A percentile compares a stretch with the other conserved stretches of the same genome.
These are phyloP conservation scores for Dufourea novaeangliae DNA, from an alignment of 1,140 invertebrate genomes.

Conservation along the genomic window DNA sequence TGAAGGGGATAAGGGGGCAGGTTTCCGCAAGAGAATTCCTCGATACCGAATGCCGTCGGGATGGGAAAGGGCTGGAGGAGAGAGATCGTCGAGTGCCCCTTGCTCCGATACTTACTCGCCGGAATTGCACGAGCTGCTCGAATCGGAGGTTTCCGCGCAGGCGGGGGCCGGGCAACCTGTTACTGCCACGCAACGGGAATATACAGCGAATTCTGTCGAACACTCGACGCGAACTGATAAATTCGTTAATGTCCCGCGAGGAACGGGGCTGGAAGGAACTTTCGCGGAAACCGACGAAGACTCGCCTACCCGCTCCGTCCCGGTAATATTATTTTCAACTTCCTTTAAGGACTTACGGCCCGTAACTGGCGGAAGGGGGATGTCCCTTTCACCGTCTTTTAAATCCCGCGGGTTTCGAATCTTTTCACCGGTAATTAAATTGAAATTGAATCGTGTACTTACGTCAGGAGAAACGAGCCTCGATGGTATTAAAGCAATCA, in stretches of 20 bases:
- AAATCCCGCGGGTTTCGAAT: conserved; percentile 17
- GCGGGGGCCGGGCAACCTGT: conserved; percentile 42
- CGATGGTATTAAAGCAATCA: too few relatives aligned
- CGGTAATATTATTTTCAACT: conserved; percentile 31
- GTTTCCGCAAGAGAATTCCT: conserved; percentile 59
- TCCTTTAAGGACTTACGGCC: not conserved
- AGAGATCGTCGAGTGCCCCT: conserved; percentile 32
- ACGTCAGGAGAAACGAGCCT: too few relatives aligned
- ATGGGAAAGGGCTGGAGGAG: conserved; percentile 15
- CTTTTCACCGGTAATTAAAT: conserved; percentile 6
- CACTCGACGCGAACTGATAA: conserved; percentile 40
- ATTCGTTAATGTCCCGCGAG: conserved; percentile 53
- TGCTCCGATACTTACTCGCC: conserved; percentile 51
- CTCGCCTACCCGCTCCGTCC: too few relatives aligned
- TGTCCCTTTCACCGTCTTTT: not conserved
- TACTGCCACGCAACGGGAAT: conserved; percentile 30
- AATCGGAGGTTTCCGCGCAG: not conserved
- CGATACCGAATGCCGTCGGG: conserved; percentile 60
- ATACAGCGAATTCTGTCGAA: conserved; percentile 28
- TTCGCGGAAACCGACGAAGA: not conserved
- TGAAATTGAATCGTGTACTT: not conserved
- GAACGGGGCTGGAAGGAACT: not conserved
- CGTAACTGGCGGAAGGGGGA: not conserved
- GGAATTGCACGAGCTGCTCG: conserved; percentile 33
- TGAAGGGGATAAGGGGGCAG: not conserved